Conservation (phyloP, 2,113 vertebrate genomes). For the Oncorhynchus masou region DNA sequence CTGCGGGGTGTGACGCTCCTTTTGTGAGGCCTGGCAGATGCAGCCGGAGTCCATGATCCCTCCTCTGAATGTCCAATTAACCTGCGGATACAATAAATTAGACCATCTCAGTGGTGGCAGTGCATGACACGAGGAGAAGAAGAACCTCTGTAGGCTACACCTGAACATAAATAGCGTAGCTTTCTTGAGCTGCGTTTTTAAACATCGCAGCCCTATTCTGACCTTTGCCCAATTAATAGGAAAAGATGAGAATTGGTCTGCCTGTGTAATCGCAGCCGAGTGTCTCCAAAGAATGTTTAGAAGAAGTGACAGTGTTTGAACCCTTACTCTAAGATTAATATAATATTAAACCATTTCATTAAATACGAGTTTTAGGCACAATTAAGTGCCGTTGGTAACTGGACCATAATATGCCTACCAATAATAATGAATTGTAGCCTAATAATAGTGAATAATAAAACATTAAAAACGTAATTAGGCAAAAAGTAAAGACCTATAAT, state of each 20-base stretch:
- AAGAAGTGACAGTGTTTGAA: no score
- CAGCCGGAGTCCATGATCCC: slow-evolving; percentile 29
- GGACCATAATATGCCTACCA: no score
- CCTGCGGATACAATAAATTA: slow-evolving; percentile 56
- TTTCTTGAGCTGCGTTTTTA: background rate
- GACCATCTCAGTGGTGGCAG: slow-evolving; percentile 27
- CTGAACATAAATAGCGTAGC: background rate
- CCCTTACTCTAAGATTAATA: no score
- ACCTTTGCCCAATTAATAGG: background rate
- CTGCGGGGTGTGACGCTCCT: slow-evolving; percentile 30
- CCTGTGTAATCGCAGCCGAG: background rate
- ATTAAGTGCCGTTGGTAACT: no score
- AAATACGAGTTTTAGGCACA: no score
- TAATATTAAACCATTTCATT: no score
- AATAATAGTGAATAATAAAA: no score
- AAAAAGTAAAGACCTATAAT: no score
- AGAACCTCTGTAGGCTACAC: background rate
- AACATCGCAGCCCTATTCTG: no score
- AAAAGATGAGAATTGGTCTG: background rate
- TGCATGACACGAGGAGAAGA: background rate
- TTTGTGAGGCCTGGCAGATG: slow-evolving; percentile 20
- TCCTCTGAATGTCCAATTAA: slow-evolving; percentile 51
- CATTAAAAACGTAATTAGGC: no score
- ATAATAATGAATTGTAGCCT: no score
- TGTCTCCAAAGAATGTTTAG: background rate